These are phyloP conservation scores for Cygnus buccinator DNA, from an alignment of 2,113 vertebrate species.

Conservation along the genomic window DNA sequence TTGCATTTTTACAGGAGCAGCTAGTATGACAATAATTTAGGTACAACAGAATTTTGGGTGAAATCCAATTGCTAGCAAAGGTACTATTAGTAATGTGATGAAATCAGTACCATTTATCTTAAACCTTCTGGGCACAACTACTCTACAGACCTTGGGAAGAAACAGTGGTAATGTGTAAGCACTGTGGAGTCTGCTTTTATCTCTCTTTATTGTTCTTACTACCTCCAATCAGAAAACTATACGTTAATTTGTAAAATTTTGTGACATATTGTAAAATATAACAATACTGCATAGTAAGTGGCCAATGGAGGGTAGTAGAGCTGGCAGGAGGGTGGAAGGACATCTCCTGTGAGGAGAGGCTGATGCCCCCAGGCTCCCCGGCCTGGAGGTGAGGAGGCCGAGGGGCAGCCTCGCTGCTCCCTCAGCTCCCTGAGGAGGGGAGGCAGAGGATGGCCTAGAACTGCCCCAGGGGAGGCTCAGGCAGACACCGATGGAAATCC, in stretches of 20 bases:
- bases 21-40: constrained; percentile 54
- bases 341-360: neutral
- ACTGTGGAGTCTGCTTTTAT: neutral
- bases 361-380: neutral
- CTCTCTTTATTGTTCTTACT: neutral
- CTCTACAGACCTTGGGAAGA: constrained; percentile 22
- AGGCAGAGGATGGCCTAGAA: neutral
- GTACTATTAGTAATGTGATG: constrained; percentile 36
- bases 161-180: neutral
- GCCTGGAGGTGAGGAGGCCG: neutral
- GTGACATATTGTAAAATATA: neutral
- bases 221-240: neutral
- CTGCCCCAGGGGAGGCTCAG: neutral
- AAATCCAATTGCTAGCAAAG: constrained; percentile 28
- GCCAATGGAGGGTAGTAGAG: neutral
- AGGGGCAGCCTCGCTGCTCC: neutral
- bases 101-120: constrained; percentile 61
- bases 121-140: constrained; percentile 24
- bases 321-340: neutral
- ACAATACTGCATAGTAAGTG: neutral
- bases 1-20: constrained; percentile 38
- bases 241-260: neutral
- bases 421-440: neutral
- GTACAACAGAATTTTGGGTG: constrained; percentile 47
- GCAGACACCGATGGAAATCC: neutral